Evolutionary conservation across 2,888 invertebrate genomes (phyloP), one percentile per base, ranked within the genome.

Genomic region (Sarcophaga carnaria): DNA sequence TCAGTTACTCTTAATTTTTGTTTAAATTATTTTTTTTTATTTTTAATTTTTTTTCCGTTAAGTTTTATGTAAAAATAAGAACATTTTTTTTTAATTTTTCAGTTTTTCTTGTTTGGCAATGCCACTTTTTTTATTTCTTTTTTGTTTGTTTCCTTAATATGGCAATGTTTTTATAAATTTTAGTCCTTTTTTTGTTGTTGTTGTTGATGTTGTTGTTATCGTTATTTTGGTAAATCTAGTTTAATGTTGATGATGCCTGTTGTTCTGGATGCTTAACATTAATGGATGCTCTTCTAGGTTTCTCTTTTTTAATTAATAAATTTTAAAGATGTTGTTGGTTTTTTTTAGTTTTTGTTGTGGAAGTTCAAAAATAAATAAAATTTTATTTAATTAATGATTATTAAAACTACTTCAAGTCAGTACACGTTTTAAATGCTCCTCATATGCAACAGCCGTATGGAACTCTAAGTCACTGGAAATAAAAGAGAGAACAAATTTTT

Each of bases 401-500:
- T 37, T 37, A 37, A 37, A 37, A 37, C 74, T 25, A 79, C 87
- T 89, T 89, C 89, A 89, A 88, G 89, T 91, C 88, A 90, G 89
- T 89, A 93, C 90, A 88, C 91, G 89, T 72, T 90, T 90, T 88
- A 93, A 90, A 90, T 93, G 90, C 80, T 90, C 89, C 72, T 91
- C 93, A 80, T 93, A 93, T 81, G 92, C 92, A 54, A 92, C 91
- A 83, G 91, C 92, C 85, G 92, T 92, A 60, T 88, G 84, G 88
- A 93, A 93, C 87, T 92, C 91, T 80, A 89, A 77, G 81, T 89
- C 81, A 59, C 90, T 90, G 88, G 8, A 80, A 88, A 54, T 4
- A 54, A 54, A 17, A 67, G 62, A 47, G n/a, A 17, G 17, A 62
- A 22, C 1, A 60, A 69, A 45, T 17, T 45, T 27, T 17, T 71